Conservation (phyloP, 2,888 invertebrate species). For the Dinocampus coccinellae region DNA sequence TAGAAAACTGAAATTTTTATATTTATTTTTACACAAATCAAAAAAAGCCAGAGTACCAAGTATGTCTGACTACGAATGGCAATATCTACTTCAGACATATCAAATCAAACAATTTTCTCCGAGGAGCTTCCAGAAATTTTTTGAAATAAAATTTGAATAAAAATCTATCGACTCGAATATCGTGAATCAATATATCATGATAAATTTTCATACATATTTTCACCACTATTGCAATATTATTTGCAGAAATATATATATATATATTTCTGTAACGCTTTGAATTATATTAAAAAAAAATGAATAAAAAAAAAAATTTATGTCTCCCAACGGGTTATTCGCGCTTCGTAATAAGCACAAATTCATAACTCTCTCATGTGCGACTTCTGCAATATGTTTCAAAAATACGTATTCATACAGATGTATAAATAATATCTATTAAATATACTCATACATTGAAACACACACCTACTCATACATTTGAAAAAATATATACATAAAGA, state of each 20-base stretch:
- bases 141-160: neutral
- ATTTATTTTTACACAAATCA: no score
- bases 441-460: neutral
- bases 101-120: neutral
- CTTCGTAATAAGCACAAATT: conserved; percentile 48
- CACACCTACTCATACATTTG: no score
- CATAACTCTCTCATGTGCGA: conserved; percentile 46
- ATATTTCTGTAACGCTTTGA: neutral
- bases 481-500: neutral
- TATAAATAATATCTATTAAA: neutral
- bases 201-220: neutral
- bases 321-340: conserved; percentile 41
- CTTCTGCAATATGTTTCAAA: conserved; percentile 43
- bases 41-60: no score
- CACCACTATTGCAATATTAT: neutral
- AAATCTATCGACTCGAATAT: conserved; percentile 5
- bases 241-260: conserved; percentile 19
- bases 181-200: conserved; percentile 23
- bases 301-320: conserved; percentile 15
- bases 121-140: neutral
- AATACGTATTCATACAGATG: neutral
- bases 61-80: neutral
- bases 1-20: no score
- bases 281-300: conserved; percentile 30
- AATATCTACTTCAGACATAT: neutral